Evolutionary conservation across 2,113 vertebrate species (phyloP).

Genomic region (Gorilla gorilla): DNA sequence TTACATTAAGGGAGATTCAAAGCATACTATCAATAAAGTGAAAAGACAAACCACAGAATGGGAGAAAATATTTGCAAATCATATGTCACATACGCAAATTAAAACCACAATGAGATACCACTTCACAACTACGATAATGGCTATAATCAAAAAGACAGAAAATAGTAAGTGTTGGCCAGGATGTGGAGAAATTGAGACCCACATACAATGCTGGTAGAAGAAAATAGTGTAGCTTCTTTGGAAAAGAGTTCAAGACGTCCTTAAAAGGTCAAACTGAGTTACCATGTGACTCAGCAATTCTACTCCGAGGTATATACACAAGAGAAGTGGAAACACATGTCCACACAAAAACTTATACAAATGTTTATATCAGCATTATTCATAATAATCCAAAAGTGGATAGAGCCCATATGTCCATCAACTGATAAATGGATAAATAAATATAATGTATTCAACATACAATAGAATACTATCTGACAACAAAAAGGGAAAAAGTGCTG

Average conservation of each 20-base stretch:
- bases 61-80: slow-evolving; percentile 4
- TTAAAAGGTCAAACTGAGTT: neutral
- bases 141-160: neutral
- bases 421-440: neutral
- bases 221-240: neutral
- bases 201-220: neutral
- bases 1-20: neutral
- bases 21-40: neutral
- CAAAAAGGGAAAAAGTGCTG: neutral
- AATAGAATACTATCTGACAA: neutral
- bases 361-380: neutral
- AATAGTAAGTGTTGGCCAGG: neutral
- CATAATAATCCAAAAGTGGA: neutral
- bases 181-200: neutral
- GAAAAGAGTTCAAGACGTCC: neutral
- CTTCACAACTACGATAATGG: neutral
- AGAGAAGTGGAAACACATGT: neutral
- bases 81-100: neutral
- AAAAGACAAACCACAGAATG: neutral
- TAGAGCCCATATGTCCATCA: neutral
- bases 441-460: neutral
- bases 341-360: neutral
- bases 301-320: neutral
- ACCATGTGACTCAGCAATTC: neutral
- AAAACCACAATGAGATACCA: neutral